Conservation (phyloP, 2,797 vertebrate genomes). For the Macropodus opercularis region DNA sequence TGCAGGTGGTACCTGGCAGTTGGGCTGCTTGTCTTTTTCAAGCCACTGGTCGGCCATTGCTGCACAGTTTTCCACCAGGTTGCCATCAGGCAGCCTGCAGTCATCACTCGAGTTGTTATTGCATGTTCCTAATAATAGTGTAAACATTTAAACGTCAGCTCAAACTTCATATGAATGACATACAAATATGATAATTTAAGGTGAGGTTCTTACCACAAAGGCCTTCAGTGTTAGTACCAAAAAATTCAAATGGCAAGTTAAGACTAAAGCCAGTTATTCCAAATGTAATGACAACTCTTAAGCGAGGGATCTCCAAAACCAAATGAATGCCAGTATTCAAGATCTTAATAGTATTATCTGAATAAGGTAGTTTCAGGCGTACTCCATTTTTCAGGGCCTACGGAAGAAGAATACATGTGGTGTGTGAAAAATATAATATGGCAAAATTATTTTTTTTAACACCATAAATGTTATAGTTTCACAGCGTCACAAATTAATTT, state of each 20-base stretch:
- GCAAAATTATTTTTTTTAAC: too few relatives aligned
- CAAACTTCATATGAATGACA: too few relatives aligned
- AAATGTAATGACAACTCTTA: slow-evolving; percentile 84
- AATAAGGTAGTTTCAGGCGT: slow-evolving; percentile 79
- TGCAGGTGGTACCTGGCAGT: slow-evolving; percentile 74
- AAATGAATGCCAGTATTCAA: slow-evolving; percentile 70
- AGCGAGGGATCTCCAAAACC: slow-evolving; percentile 82
- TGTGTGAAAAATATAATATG: slow-evolving; percentile 1
- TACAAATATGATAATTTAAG: too few relatives aligned
- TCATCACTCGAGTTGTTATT: slow-evolving; percentile 88
- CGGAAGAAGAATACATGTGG: neutral
- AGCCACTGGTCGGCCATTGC: slow-evolving; percentile 89
- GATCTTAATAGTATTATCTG: slow-evolving; percentile 74
- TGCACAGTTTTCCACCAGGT: slow-evolving; percentile 80
- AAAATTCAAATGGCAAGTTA: slow-evolving; percentile 81
- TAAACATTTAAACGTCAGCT: slow-evolving; percentile 21
- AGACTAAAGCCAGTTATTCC: slow-evolving; percentile 88
- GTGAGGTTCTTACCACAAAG: slow-evolving; percentile 92
- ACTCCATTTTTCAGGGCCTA: slow-evolving; percentile 65
- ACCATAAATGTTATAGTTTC: too few relatives aligned
- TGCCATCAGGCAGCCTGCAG: slow-evolving; percentile 85
- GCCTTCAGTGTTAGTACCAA: slow-evolving; percentile 91
- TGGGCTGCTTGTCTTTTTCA: slow-evolving; percentile 81
- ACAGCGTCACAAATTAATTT: too few relatives aligned
- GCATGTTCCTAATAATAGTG: slow-evolving; percentile 85